A percentile compares a stretch with the other conserved stretches of the same genome.
These are phyloP conservation scores for Andinoacara biseriatus DNA, from an alignment of 2,113 vertebrate species.

Conservation along the genomic window DNA sequence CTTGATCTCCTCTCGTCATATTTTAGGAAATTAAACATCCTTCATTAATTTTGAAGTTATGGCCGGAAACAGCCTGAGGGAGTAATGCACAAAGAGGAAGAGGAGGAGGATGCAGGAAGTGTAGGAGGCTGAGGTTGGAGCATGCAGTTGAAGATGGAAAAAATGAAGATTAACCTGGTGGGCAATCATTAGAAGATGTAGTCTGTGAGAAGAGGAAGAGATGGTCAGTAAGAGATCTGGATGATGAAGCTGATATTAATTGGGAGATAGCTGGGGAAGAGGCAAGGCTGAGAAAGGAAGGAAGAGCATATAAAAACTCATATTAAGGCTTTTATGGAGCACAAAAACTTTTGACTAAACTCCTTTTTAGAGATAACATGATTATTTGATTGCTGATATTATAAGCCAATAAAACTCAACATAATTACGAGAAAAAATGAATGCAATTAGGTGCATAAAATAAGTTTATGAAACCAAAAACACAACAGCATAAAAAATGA, in stretches of 20 bases:
- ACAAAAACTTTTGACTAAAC: background rate
- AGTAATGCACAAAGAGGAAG: background rate
- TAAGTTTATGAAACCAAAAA: background rate
- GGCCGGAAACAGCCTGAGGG: constrained; percentile 2
- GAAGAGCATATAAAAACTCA: background rate
- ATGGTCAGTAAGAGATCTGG: background rate
- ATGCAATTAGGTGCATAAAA: background rate
- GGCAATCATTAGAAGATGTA: background rate
- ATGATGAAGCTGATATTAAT: background rate
- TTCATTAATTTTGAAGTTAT: background rate
- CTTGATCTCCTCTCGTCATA: too few species aligned
- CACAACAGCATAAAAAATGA: background rate
- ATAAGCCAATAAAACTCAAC: background rate
- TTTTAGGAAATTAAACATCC: too few species aligned
- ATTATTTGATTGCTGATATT: background rate
- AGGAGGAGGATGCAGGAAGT: constrained; percentile 1
- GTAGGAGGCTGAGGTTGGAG: background rate
- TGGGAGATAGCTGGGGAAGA: background rate
- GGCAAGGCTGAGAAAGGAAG: background rate
- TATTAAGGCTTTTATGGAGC: background rate
- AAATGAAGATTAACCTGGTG: background rate
- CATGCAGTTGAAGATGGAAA: background rate
- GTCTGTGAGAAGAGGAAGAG: constrained; percentile 11
- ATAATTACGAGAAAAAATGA: background rate
- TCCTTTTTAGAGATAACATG: background rate